phyloP scores from a whole-genome alignment of 2,797 vertebrate species.

The Crax fasciolata region DNA sequence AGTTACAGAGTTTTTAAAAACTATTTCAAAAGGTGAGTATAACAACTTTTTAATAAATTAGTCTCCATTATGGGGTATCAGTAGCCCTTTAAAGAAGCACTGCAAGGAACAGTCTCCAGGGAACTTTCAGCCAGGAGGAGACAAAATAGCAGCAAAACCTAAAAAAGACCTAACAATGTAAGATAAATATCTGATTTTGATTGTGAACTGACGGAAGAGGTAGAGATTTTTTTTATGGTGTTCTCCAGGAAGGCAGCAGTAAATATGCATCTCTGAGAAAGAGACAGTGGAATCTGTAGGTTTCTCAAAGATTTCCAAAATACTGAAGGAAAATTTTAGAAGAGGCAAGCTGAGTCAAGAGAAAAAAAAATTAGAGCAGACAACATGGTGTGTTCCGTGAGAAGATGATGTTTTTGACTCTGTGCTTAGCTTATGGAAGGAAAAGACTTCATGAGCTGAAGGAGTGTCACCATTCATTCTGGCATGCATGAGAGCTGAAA shows the following conservation, averaged over 20 bases:
- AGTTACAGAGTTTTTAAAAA: not conserved
- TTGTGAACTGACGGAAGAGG: not conserved
- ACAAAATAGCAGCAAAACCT: not conserved
- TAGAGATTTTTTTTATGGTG: not conserved
- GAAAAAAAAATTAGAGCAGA: not conserved
- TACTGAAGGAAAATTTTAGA: not conserved
- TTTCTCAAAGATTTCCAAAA: not conserved
- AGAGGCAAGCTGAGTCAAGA: not conserved
- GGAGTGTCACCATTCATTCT: not conserved
- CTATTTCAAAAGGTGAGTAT: not conserved
- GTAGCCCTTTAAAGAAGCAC: not conserved
- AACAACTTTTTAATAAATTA: not conserved
- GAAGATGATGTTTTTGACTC: not conserved
- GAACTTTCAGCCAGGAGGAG: not conserved
- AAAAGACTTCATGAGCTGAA: not conserved
- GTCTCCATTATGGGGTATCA: not conserved
- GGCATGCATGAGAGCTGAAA: not conserved
- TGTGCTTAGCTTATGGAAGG: not conserved
- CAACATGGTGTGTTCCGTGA: fast-evolving
- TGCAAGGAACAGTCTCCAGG: not conserved
- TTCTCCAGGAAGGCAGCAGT: not conserved
- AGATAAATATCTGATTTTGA: not conserved
- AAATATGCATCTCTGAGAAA: not conserved
- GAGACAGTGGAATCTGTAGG: not conserved
- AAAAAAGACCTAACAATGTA: not conserved